Conservation (phyloP, 1,140 invertebrate genomes). For the Drosophila orosa region DNA sequence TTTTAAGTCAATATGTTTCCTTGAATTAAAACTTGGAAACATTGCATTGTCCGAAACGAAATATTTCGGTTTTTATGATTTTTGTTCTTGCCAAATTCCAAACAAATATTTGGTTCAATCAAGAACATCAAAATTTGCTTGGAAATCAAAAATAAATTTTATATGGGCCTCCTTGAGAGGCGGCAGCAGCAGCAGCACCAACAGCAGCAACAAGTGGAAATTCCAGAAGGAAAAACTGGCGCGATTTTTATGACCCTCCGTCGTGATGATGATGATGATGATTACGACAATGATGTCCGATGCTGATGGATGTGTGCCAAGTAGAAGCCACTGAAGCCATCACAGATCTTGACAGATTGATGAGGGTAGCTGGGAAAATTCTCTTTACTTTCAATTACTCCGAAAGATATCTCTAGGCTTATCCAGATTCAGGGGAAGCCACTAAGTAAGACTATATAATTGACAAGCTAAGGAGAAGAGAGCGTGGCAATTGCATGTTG, state of each 20-base stretch:
- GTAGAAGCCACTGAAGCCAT: conserved; percentile 12
- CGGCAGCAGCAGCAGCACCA: conserved; percentile 7
- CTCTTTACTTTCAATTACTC: neutral
- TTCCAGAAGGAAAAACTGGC: conserved; percentile 24
- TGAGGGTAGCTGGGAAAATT: neutral
- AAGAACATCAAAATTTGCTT: conserved; percentile 9
- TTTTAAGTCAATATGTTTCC: neutral
- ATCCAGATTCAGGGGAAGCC: conserved; percentile 3
- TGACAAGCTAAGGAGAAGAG: neutral
- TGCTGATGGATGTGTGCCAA: conserved; percentile 38
- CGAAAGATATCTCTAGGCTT: neutral
- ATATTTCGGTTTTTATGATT: conserved; percentile 31
- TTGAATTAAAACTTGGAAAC: neutral
- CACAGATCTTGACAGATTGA: conserved; percentile 29
- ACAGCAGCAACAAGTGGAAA: conserved; percentile 48
- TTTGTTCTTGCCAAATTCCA: conserved; percentile 29
- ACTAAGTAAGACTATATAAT: neutral
- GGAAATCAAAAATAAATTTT: conserved; percentile 22
- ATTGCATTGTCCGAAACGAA: conserved; percentile 10
- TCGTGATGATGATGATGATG: conserved; percentile 4
- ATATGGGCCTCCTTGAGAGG: conserved; percentile 3
- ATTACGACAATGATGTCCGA: conserved; percentile 6
- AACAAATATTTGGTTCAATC: conserved; percentile 31
- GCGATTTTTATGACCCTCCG: conserved; percentile 31
- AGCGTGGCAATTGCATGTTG: conserved; percentile 17